Percentiles rank a stretch among this genome's conserved stretches.
These are phyloP conservation scores for Galerucella calmariensis DNA, from an alignment of 2,888 invertebrate genomes.

Conservation along the genomic window DNA sequence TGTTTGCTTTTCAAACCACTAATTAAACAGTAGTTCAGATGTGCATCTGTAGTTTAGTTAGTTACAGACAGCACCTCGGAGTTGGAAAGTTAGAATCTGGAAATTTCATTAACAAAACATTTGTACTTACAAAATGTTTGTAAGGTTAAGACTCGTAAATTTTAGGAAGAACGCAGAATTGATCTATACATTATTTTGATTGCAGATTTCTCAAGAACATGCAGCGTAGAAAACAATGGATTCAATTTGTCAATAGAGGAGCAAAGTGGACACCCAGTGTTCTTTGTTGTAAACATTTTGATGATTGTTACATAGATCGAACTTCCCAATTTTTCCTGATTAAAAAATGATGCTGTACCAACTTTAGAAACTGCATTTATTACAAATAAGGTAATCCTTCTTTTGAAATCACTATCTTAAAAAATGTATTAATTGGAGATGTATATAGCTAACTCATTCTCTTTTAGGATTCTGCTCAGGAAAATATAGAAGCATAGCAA, in stretches of 20 bases:
- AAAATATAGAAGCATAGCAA: not conserved
- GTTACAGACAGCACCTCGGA: no score
- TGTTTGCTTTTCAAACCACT: no score
- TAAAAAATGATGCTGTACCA: not conserved
- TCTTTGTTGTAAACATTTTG: no score
- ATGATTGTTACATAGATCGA: not conserved
- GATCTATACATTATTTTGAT: not conserved
- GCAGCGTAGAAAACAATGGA: not conserved
- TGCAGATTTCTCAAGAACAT: not conserved
- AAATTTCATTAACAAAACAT: no score
- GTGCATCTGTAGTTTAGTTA: no score
- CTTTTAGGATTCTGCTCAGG: constrained; percentile 1
- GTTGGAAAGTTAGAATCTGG: no score
- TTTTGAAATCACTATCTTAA: no score
- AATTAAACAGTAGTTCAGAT: no score
- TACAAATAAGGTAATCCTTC: no score
- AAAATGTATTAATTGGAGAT: not conserved
- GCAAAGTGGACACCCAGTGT: not conserved
- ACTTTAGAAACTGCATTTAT: not conserved
- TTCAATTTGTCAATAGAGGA: not conserved
- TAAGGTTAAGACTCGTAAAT: not conserved
- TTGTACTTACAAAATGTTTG: no score
- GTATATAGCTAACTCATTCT: not conserved
- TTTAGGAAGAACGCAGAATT: not conserved
- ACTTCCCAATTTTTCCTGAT: not conserved